Evolutionary conservation across 2,888 invertebrate species (phyloP).

Genomic region (Temnothorax rugatulus): DNA sequence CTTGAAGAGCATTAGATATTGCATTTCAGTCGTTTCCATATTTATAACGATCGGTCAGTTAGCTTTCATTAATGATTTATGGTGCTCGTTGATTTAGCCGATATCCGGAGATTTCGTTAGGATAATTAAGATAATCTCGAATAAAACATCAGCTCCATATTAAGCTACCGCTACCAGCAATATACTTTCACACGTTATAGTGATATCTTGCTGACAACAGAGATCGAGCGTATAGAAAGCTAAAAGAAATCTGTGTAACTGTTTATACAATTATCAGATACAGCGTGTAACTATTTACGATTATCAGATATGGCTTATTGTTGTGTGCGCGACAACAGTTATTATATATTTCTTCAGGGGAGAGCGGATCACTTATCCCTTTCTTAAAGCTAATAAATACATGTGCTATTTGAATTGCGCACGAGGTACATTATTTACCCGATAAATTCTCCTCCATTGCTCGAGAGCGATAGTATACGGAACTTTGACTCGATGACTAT

Average conservation of each 20-base stretch:
- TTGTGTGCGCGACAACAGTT: not conserved
- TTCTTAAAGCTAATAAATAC: constrained; percentile 12
- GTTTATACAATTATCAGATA: not conserved
- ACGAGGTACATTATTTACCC: constrained; percentile 1
- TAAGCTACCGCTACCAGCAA: not conserved
- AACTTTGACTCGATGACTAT: constrained; percentile 15
- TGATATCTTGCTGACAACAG: not conserved
- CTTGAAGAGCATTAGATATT: not conserved
- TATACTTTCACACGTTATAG: not conserved
- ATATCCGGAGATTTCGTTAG: not conserved
- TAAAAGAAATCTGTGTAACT: not conserved
- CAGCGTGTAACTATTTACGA: too few species aligned
- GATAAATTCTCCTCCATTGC: constrained; percentile 14
- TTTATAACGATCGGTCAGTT: not conserved
- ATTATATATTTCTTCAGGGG: not conserved
- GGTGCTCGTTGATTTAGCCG: not conserved
- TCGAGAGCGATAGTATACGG: constrained; percentile 22
- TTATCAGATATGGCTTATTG: not conserved
- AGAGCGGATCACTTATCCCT: not conserved
- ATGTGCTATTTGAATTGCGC: not conserved
- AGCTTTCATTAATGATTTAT: not conserved
- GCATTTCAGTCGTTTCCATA: not conserved
- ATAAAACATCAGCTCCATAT: not conserved
- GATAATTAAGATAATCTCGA: not conserved
- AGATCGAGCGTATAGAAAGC: not conserved